A percentile compares a stretch with the other conserved stretches of the same genome.
phyloP scores from a whole-genome alignment of 2,113 vertebrate species.

The Phylloscopus whistleri region DNA sequence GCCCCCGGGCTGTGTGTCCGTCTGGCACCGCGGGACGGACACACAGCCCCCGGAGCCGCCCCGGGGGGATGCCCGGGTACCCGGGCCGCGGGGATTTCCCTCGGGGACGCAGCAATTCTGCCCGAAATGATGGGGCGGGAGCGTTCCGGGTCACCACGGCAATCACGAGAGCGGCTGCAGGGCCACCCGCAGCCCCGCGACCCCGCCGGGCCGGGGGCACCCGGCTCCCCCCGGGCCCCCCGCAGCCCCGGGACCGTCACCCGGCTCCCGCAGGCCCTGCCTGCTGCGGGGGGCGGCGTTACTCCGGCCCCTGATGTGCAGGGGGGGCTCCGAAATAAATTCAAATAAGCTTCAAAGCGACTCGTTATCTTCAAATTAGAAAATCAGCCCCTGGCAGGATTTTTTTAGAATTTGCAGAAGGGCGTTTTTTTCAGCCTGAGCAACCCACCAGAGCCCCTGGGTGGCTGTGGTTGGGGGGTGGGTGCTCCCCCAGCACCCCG shows the following conservation, averaged over 20 bases:
- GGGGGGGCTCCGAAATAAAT: background rate
- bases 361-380: background rate
- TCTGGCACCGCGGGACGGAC: background rate
- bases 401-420: background rate
- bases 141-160: background rate
- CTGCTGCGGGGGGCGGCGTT: too few species aligned
- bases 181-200: background rate
- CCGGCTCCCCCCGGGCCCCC: too few species aligned
- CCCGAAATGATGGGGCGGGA: fast-evolving
- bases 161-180: fast-evolving
- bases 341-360: background rate
- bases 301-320: background rate
- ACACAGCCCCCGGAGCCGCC: fast-evolving
- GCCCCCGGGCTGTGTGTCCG: background rate
- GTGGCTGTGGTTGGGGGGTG: fast-evolving
- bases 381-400: fast-evolving
- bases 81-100: background rate
- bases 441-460: background rate
- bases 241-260: too few species aligned
- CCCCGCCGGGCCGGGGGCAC: too few species aligned
- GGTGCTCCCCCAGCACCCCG: background rate
- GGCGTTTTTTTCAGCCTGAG: background rate
- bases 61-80: background rate
- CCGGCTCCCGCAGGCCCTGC: background rate
- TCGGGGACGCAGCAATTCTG: background rate